Evolutionary conservation across 2,888 invertebrate genomes (phyloP).

Genomic region (Ophion obscuratus): DNA sequence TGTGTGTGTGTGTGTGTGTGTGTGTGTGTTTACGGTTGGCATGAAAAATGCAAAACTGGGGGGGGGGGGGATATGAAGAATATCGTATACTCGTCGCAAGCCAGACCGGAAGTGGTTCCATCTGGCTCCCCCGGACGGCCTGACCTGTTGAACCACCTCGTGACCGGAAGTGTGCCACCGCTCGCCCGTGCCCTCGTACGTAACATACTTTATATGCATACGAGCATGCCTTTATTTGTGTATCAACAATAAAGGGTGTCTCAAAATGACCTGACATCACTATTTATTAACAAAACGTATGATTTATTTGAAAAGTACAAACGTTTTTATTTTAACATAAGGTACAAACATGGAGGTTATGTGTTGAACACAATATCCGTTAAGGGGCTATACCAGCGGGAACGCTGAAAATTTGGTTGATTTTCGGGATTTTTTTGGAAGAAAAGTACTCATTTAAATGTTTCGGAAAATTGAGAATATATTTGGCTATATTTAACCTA

Average conservation of each 20-base stretch:
- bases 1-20: too few relatives aligned
- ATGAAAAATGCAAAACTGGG: constrained; percentile 41
- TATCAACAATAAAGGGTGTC: constrained; percentile 9
- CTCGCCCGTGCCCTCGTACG: constrained; percentile 70
- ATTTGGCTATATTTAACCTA: too few relatives aligned
- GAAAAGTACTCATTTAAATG: too few relatives aligned
- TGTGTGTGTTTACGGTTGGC: constrained; percentile 49
- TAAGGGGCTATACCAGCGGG: too few relatives aligned
- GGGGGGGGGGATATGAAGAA: constrained; percentile 11
- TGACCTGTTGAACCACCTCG: constrained; percentile 84
- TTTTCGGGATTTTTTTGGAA: too few relatives aligned
- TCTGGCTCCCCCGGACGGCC: constrained; percentile 83
- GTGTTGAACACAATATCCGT: too few relatives aligned
- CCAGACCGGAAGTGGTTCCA: constrained; percentile 83
- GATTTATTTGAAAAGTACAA: neutral
- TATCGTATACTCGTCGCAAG: constrained; percentile 57
- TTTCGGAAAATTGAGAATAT: too few relatives aligned
- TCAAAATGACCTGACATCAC: too few relatives aligned
- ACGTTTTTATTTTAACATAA: neutral
- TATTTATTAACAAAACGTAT: neutral
- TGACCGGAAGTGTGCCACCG: constrained; percentile 83
- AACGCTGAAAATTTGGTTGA: too few relatives aligned
- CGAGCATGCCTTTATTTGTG: neutral
- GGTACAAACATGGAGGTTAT: too few relatives aligned
- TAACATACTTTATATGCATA: constrained; percentile 27